phyloP scores from a whole-genome alignment of 2,888 invertebrate genomes.

The Amblyteles armatorius region DNA sequence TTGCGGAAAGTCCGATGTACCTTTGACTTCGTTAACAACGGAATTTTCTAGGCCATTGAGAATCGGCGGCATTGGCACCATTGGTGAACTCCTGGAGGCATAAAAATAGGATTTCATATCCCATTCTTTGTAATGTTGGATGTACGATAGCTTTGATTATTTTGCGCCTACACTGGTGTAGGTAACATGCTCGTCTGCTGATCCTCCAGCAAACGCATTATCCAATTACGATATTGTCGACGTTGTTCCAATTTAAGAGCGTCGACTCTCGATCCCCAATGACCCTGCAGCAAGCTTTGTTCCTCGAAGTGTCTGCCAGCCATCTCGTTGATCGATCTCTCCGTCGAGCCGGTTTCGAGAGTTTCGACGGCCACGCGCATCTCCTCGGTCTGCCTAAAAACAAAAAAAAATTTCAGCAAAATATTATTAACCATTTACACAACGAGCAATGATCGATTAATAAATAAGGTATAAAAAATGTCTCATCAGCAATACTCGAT shows the following conservation, averaged over 20 bases:
- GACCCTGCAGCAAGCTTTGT: constrained; percentile 93
- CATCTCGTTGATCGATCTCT: constrained; percentile 93
- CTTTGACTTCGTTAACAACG: constrained; percentile 78
- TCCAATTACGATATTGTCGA: constrained; percentile 95
- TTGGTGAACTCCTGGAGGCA: constrained; percentile 84
- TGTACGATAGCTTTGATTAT: not conserved
- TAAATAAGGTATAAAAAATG: not conserved
- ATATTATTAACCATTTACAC: not conserved
- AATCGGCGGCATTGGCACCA: constrained; percentile 82
- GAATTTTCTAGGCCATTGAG: constrained; percentile 79
- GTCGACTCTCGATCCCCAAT: constrained; percentile 94
- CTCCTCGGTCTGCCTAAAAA: constrained; percentile 92
- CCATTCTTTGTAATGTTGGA: not conserved
- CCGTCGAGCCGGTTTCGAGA: constrained; percentile 91
- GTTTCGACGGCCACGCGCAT: constrained; percentile 94
- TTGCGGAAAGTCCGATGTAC: constrained; percentile 80
- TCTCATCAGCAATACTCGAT: not conserved
- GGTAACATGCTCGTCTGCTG: constrained; percentile 87
- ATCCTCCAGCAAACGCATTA: constrained; percentile 92
- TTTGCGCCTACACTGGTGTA: constrained; percentile 85
- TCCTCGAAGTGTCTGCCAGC: constrained; percentile 93
- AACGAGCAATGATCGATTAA: not conserved
- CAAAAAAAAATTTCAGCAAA: constrained; percentile 77
- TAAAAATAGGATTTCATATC: constrained; percentile 12
- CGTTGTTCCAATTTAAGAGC: constrained; percentile 94